phyloP scores from a whole-genome alignment of 2,888 invertebrate genomes.

The Heliconius aoede region DNA sequence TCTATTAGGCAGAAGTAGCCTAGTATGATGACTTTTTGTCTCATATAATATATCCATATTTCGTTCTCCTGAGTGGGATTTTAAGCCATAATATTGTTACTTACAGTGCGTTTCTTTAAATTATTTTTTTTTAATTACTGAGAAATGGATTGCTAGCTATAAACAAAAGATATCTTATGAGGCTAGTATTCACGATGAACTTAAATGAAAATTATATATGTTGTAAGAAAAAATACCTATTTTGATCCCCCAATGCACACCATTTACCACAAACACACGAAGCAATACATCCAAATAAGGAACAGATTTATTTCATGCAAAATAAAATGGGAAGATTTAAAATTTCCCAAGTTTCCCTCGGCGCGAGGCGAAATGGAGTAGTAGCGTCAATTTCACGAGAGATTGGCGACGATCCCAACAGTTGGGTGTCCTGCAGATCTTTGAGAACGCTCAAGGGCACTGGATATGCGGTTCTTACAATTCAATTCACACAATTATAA shows the following conservation, averaged over 20 bases:
- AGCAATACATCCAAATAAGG: background rate
- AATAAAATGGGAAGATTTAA: slow-evolving; percentile 51
- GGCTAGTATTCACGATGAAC: too few species aligned
- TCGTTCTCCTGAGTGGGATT: too few species aligned
- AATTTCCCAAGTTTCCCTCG: slow-evolving; percentile 64
- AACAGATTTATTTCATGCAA: slow-evolving; percentile 24
- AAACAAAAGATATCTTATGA: too few species aligned
- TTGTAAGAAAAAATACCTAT: background rate
- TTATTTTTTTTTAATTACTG: too few species aligned
- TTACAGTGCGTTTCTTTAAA: too few species aligned
- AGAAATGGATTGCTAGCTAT: too few species aligned
- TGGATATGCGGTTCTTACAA: slow-evolving; percentile 21
- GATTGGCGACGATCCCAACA: slow-evolving; percentile 68
- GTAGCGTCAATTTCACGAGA: slow-evolving; percentile 78
- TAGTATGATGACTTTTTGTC: too few species aligned
- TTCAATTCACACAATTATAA: slow-evolving; percentile 38
- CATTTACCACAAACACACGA: background rate
- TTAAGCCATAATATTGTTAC: too few species aligned
- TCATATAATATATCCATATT: too few species aligned
- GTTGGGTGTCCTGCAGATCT: slow-evolving; percentile 53
- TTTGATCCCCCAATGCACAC: background rate
- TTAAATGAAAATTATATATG: too few species aligned
- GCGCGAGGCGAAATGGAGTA: slow-evolving; percentile 60
- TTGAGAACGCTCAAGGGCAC: slow-evolving; percentile 51
- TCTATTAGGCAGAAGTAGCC: too few species aligned